Evolutionary conservation across 64 coral and sea anemone species (phyloP), one percentile per base, ranked within the genome.

Genomic region (Dendronephthya gigantea): DNA sequence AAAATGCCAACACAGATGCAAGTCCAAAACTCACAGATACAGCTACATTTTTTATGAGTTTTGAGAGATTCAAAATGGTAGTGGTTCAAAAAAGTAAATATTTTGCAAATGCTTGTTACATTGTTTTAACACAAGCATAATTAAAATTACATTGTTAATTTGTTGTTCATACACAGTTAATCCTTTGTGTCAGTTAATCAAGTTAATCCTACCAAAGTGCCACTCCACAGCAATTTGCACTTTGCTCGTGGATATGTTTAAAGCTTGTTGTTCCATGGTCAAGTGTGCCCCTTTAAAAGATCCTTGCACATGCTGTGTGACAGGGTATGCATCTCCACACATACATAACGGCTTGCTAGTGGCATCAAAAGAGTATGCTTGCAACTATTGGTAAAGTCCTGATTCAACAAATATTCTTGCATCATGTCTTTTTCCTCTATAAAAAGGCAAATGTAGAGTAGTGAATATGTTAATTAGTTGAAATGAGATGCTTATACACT

Each of bases 191-290:
- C n/a, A n/a, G n/a, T n/a, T n/a, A n/a, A n/a, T n/a, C n/a, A n/a
- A n/a, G 82, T 12, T 40, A 13, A 83, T 38, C 17, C 43, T 38
- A 15, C 82, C 82, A 83, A 83, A 83, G 17, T 16, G 36, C 82
- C 82, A 83, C 82, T 83, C 82, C 1, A 83, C 82, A 35, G 82
- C 30, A 15, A 41, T 40, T 41, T 38, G 31, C 0, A 83, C 82
- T 38, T 27, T 83, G 35, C 82, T 83, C 82, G 41, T 83, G 17
- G 82, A 83, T 9, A 38, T 41, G 40, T 83, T 83, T 2, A 83
- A 83, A 9, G 31, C 82, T 38, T 83, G 17, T 41, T 83, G 82
- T 41, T 0, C 82, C 31, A 16, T 27, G 9, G 82, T 83, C 25
- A 83, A 27, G 35, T 48, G 9, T 40, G 36, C 82, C 40, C 82